Evolutionary conservation across 1,140 invertebrate species (phyloP).

Genomic region (Copidosoma floridanum): DNA sequence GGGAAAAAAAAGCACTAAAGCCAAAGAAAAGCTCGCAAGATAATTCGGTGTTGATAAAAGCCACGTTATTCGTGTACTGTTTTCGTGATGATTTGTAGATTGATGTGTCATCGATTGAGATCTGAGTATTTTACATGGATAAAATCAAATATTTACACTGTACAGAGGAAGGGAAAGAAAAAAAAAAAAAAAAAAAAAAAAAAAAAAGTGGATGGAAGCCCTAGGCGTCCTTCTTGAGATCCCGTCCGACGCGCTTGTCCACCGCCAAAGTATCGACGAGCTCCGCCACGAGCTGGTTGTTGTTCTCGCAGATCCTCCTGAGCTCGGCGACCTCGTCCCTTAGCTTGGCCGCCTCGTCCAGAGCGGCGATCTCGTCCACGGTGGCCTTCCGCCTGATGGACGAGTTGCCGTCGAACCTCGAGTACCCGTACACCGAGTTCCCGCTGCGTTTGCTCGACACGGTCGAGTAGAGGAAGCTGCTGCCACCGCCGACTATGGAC

Average conservation of each 20-base stretch:
- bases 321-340: constrained; percentile 40
- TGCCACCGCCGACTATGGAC: no score
- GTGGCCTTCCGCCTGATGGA: constrained; percentile 1
- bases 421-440: constrained; percentile 26
- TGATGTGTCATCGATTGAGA: not conserved
- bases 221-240: no score
- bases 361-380: constrained; percentile 19
- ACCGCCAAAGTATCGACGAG: constrained; percentile 32
- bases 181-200: no score
- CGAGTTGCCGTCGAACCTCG: constrained; percentile 32
- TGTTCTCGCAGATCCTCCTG: constrained; percentile 43
- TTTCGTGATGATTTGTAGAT: no score
- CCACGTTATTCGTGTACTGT: no score
- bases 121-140: not conserved
- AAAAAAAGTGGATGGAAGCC: no score
- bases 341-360: constrained; percentile 23
- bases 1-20: no score
- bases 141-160: constrained; percentile 12
- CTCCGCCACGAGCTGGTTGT: constrained; percentile 42
- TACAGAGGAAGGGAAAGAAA: not conserved
- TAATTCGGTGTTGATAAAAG: no score
- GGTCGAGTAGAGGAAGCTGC: not conserved
- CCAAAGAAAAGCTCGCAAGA: no score
- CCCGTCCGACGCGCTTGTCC: no score
- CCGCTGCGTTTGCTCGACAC: constrained; percentile 30